Evolutionary conservation across 1,140 invertebrate species (phyloP).

Genomic region (Microplitis demolitor): DNA sequence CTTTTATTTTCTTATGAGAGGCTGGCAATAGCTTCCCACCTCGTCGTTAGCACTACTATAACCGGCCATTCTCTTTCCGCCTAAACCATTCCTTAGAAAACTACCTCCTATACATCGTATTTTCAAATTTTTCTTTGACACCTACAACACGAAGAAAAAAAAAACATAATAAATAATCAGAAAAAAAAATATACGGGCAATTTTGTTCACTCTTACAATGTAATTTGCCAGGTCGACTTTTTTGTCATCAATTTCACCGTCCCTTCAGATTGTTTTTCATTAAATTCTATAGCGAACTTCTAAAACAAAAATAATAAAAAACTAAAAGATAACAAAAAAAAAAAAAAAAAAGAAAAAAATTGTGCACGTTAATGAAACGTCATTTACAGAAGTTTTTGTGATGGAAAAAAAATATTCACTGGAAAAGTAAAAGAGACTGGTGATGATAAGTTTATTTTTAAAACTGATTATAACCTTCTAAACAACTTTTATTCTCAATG

Average conservation of each 20-base stretch:
- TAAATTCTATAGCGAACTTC: background rate
- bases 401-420: background rate
- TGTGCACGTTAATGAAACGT: background rate
- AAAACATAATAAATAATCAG: background rate
- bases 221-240: background rate
- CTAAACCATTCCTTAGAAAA: background rate
- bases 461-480: too few species aligned
- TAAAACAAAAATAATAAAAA: background rate
- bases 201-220: background rate
- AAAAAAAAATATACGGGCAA: background rate
- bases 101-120: too few species aligned
- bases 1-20: slow-evolving; percentile 30
- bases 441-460: background rate
- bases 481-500: too few species aligned
- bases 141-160: too few species aligned
- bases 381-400: background rate
- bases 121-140: too few species aligned
- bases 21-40: slow-evolving; percentile 27
- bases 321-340: background rate
- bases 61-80: background rate
- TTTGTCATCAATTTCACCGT: background rate
- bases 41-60: background rate
- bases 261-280: background rate
- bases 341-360: background rate
- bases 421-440: background rate